These are phyloP conservation scores for Asarcornis scutulata DNA, from an alignment of 2,113 vertebrate species.

Conservation along the genomic window DNA sequence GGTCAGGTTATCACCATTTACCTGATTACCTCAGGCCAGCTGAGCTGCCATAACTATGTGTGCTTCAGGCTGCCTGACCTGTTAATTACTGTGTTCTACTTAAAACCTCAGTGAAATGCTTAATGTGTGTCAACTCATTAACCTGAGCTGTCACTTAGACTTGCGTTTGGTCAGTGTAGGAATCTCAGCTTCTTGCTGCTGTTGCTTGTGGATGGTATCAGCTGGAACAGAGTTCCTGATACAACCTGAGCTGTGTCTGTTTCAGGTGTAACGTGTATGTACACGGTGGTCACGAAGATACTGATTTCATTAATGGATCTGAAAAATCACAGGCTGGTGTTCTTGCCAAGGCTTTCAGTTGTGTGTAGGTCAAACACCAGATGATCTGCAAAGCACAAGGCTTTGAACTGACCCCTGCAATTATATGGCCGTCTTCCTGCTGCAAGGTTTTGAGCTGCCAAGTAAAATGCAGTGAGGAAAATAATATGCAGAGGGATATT, in stretches of 20 bases:
- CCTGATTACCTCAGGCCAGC: background rate
- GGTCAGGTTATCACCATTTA: background rate
- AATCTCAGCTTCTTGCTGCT: background rate
- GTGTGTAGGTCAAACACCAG: background rate
- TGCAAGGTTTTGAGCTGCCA: conserved; percentile 22
- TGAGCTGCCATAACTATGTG: background rate
- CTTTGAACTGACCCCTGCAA: conserved; percentile 13
- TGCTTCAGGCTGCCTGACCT: background rate
- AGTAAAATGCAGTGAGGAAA: conserved; percentile 32
- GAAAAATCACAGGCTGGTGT: background rate
- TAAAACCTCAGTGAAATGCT: background rate
- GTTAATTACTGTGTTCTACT: background rate
- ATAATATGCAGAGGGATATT: background rate
- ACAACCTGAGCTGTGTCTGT: background rate
- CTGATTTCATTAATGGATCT: background rate
- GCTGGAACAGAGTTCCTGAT: background rate
- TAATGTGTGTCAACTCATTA: background rate
- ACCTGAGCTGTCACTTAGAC: background rate
- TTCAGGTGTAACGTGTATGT: background rate
- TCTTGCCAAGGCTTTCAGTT: background rate
- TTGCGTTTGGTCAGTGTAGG: background rate
- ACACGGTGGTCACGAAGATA: background rate
- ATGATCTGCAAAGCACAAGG: background rate
- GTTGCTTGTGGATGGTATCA: background rate
- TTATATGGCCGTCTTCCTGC: background rate